These are phyloP conservation scores for Ariopsis seemanni DNA, from an alignment of 2,113 vertebrate genomes.

Conservation along the genomic window DNA sequence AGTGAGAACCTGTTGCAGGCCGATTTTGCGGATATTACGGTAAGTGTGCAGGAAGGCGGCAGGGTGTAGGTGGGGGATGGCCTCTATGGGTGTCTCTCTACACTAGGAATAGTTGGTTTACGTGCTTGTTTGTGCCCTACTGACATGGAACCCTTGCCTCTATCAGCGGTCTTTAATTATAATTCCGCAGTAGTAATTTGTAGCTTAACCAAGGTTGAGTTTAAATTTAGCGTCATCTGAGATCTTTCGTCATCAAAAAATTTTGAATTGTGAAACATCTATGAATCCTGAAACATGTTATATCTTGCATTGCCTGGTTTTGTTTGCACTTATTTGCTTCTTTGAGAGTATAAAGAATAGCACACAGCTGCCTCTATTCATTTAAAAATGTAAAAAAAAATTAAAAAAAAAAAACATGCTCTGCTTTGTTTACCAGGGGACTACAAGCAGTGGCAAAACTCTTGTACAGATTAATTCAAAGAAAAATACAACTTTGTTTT, in stretches of 20 bases:
- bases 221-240: slow-evolving; percentile 18
- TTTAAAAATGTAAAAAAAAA: background rate
- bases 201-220: background rate
- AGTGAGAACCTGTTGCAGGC: slow-evolving; percentile 66
- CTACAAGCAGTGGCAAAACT: background rate
- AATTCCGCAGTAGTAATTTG: slow-evolving; percentile 24
- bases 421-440: background rate
- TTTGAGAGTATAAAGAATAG: background rate
- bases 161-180: slow-evolving; percentile 40
- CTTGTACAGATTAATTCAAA: background rate
- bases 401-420: background rate
- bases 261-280: background rate
- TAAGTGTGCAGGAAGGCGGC: slow-evolving; percentile 79
- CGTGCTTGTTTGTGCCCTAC: slow-evolving; percentile 17
- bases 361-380: background rate
- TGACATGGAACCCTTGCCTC: slow-evolving; percentile 34
- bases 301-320: background rate
- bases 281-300: background rate
- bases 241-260: background rate
- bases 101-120: slow-evolving; percentile 46
- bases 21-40: slow-evolving; percentile 72
- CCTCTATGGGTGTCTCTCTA: slow-evolving; percentile 65
- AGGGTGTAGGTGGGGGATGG: slow-evolving; percentile 77
- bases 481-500: no score
- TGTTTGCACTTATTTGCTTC: background rate